phyloP scores from a whole-genome alignment of 2,888 invertebrate species.

The Nymphalis polychloros region DNA sequence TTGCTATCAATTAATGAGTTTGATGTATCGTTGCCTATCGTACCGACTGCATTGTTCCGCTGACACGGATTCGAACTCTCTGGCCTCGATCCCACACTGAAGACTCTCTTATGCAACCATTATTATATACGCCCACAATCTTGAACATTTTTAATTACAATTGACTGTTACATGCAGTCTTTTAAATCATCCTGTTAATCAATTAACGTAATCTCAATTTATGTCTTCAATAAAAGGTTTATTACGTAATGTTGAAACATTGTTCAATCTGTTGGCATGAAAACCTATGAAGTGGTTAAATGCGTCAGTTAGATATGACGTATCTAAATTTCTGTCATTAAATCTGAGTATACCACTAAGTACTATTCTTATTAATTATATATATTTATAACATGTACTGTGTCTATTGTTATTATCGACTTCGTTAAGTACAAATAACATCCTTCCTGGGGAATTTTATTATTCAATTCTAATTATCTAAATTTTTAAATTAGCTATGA shows the following conservation, averaged over 20 bases:
- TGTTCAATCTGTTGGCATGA: too few species aligned
- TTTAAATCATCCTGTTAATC: not conserved
- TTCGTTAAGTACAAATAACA: too few species aligned
- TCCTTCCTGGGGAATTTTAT: too few species aligned
- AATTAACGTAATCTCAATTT: constrained; percentile 1
- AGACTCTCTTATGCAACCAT: constrained; percentile 66
- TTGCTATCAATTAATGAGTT: constrained; percentile 4
- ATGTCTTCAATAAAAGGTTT: not conserved
- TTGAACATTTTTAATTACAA: constrained; percentile 50
- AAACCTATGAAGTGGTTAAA: too few species aligned
- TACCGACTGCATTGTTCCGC: constrained; percentile 53
- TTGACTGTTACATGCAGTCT: constrained; percentile 22
- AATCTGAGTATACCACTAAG: too few species aligned
- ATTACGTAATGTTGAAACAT: not conserved
- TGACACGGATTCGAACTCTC: constrained; percentile 62
- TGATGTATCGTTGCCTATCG: constrained; percentile 19
- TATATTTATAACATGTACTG: too few species aligned
- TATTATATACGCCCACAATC: constrained; percentile 37
- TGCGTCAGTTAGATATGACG: too few species aligned
- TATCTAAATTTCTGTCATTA: too few species aligned
- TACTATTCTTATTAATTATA: too few species aligned
- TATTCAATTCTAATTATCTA: too few species aligned
- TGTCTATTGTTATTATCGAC: too few species aligned
- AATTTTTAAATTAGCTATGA: too few species aligned
- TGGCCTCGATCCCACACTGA: constrained; percentile 68